Evolutionary conservation across 2,113 vertebrate genomes (phyloP).

Genomic region (Chaenogobius annularis): DNA sequence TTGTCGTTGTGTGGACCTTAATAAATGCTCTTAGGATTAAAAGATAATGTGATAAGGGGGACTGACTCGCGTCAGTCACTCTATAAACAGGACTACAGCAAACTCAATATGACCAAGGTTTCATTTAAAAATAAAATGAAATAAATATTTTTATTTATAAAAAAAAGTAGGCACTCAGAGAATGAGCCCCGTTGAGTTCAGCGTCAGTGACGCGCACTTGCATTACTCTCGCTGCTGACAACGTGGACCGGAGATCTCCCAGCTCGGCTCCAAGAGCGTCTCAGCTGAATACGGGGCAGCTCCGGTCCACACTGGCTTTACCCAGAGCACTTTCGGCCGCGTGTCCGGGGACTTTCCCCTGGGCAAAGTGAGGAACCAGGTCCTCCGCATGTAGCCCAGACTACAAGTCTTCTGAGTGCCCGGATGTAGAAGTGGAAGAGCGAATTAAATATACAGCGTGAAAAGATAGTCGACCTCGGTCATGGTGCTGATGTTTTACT

Average conservation of each 20-base stretch:
- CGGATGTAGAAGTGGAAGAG: rapidly evolving
- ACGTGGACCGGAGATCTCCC: background rate
- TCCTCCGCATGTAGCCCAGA: conserved; percentile 61
- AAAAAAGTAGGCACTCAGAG: conserved; percentile 58
- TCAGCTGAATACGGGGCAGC: background rate
- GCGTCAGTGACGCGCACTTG: background rate
- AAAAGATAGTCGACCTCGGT: background rate
- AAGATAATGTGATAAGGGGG: too few species aligned
- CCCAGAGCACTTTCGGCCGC: conserved; percentile 59
- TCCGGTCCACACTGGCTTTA: background rate
- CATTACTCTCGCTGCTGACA: background rate
- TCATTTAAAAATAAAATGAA: too few species aligned
- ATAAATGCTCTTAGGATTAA: too few species aligned
- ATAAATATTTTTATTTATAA: too few species aligned
- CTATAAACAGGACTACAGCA: too few species aligned
- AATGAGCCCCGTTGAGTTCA: conserved; percentile 63
- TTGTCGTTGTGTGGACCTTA: too few species aligned
- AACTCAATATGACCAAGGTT: too few species aligned
- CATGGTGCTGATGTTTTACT: background rate
- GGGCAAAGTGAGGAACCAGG: background rate
- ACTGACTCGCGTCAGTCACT: too few species aligned
- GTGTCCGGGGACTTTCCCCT: conserved; percentile 74
- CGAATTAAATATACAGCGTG: rapidly evolving
- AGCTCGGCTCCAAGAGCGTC: background rate
- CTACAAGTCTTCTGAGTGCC: conserved; percentile 62